These are phyloP conservation scores for Scaptomyza hsui DNA, from an alignment of 1,140 invertebrate genomes.

Conservation along the genomic window DNA sequence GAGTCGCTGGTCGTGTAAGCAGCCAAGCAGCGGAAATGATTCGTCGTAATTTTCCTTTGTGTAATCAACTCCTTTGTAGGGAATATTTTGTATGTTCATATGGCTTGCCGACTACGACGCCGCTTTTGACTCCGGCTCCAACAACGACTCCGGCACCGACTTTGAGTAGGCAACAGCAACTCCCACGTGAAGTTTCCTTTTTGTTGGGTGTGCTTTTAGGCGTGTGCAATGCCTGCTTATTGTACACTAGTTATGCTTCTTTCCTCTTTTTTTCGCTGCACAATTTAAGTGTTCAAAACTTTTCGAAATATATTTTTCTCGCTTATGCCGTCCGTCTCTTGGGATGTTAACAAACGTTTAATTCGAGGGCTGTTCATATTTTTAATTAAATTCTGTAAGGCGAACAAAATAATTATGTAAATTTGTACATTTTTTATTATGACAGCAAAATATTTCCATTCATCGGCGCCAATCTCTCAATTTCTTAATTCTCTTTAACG, in stretches of 20 bases:
- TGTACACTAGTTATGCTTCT: slow-evolving; percentile 47
- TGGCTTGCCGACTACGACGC: slow-evolving; percentile 59
- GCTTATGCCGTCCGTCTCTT: slow-evolving; percentile 18
- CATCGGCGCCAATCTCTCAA: slow-evolving; percentile 48
- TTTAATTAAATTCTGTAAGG: slow-evolving; percentile 71
- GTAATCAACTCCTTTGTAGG: slow-evolving; percentile 83
- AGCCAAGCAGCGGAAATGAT: slow-evolving; percentile 83
- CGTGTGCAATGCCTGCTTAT: slow-evolving; percentile 27
- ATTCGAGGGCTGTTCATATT: slow-evolving; percentile 22
- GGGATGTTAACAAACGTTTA: slow-evolving; percentile 14
- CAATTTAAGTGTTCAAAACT: slow-evolving; percentile 43
- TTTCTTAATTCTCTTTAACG: slow-evolving; percentile 30
- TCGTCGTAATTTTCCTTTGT: slow-evolving; percentile 84
- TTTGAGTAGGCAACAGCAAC: slow-evolving; percentile 10
- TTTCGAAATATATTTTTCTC: slow-evolving; percentile 27
- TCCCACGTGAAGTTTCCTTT: slow-evolving; percentile 33
- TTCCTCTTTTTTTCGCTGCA: slow-evolving; percentile 5
- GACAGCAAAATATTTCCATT: slow-evolving; percentile 56
- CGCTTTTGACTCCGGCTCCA: slow-evolving; percentile 61
- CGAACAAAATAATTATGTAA: slow-evolving; percentile 68
- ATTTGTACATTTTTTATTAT: slow-evolving; percentile 13
- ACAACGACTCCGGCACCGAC: slow-evolving; percentile 20
- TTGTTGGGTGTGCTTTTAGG: slow-evolving; percentile 40
- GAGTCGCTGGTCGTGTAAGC: slow-evolving; percentile 75
- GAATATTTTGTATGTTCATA: slow-evolving; percentile 82